Evolutionary conservation across 2,888 invertebrate genomes (phyloP), one percentile per base, ranked within the genome.

Genomic region (Stegophylla sp.): DNA sequence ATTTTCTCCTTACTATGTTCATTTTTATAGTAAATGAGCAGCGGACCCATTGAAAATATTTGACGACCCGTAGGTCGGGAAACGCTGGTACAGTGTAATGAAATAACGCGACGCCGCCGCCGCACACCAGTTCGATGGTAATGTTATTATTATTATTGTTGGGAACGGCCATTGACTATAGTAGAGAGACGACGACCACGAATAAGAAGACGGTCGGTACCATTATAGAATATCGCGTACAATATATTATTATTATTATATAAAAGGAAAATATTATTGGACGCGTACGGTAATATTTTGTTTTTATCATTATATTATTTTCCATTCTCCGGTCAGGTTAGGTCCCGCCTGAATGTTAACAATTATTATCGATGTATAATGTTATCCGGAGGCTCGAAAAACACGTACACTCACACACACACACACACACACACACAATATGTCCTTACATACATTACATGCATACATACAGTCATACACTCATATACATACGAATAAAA

Each of bases 361-460:
- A 34, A 53, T 64, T 64, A 75, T 75, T 75, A 75, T 51, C 51
- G 64, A 64, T 12, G 63, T 34, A 74, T 74, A 51, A 63, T 74
- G 23, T 51, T 53, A 53, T 75, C 75, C 64, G 64, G 75, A 75
- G 75, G 75, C 75, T 75, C 23, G 41, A n/a, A 75, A 64, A 10
- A 45, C 73, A 45, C 45, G 41, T 4, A 43, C 56, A 15, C n/a
- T 0, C 17, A 45, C 26, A 48, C 17, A 51, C 9, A n/a, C 20
- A 41, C 13, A 17, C 28, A 45, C 26, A 48, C 17, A 51, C 9
- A n/a, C 20, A 41, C 13, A 17, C 28, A n/a, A n/a, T n/a, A 5
- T 20, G 53, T 15, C 2, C 45, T 15, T 48, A 48, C 48, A 10
- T 56, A 56, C 7, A 56, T 23, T 20, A 56, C 51, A 51, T n/a